Percentiles rank a stretch among this genome's conserved stretches.
These are phyloP conservation scores for Sclerurus mexicanus DNA, from an alignment of 2,113 vertebrate species.

Conservation along the genomic window DNA sequence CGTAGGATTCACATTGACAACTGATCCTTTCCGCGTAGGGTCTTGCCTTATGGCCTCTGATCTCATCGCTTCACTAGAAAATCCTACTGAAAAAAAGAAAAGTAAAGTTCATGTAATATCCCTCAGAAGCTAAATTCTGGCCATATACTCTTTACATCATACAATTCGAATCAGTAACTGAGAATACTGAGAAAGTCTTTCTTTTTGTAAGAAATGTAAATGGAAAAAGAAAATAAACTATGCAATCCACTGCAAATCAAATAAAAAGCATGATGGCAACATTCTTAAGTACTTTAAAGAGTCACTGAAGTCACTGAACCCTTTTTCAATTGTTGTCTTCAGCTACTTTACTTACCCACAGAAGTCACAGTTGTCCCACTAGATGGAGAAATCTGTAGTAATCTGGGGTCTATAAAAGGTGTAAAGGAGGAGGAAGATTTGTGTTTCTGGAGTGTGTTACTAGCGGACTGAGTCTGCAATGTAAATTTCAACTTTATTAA, in stretches of 20 bases:
- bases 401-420: conserved; percentile 97
- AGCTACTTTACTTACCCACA: conserved; percentile 83
- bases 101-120: conserved; percentile 8
- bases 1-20: conserved; percentile 98
- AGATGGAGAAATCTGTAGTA: conserved; percentile 98
- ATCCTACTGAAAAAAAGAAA: conserved; percentile 81
- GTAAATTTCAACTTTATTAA: conserved; percentile 81
- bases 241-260: conserved; percentile 38
- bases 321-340: background rate
- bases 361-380: conserved; percentile 95
- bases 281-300: background rate
- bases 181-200: background rate
- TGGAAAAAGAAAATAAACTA: conserved; percentile 54
- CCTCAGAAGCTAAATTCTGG: background rate
- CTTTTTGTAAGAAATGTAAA: conserved; percentile 45
- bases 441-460: conserved; percentile 99
- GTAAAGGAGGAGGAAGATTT: conserved; percentile 99
- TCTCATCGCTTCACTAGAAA: conserved; percentile 90
- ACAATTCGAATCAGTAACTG: background rate
- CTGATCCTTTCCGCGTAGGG: conserved; percentile 93
- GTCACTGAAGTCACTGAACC: background rate
- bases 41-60: conserved; percentile 94
- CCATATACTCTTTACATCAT: background rate
- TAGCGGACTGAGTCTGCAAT: conserved; percentile 94
- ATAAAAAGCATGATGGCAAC: conserved; percentile 13